Evolutionary conservation across 2,797 vertebrate genomes (phyloP), one percentile per base, ranked within the genome.

Genomic region (Pseudomugil gertrudae): DNA sequence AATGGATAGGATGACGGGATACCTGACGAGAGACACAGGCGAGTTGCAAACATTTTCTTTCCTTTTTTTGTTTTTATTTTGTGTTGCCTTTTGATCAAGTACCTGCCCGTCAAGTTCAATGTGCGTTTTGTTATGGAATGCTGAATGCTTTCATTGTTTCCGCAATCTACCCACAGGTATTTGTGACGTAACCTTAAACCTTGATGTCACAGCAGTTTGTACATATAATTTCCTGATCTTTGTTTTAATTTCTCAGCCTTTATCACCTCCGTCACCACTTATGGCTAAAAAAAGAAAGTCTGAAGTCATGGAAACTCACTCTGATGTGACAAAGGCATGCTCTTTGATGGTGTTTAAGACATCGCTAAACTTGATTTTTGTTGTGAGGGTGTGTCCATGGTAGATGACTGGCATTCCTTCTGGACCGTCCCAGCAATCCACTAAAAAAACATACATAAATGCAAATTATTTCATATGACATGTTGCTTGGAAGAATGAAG

Each of bases 341-440:
- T 99, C 98, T 90, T 98, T 99, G 90, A 99, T 99, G 63, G 98
- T 99, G 53, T 90, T 85, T 67, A 99, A 87, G 63, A 99, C 98
- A 0, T 99, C 98, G 0, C 71, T 94, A 87, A 99, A 99, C 87
- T 98, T 99, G 84, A 99, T 99, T 93, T 99, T 99, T 81, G 98
- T 98, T 60, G 98, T 99, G 60, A 99, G 96, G 23, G 98, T 99
- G 90, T 99, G 98, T 24, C 98, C 98, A 0, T 99, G 98, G 91
- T 99, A 99, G 87, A 99, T 99, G 77, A 99, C 98, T 0, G 98
- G 98, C 96, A 98, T 98, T 69, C 95, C 96, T 21, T 99, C 98
- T 0, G 98, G 98, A 69, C 98, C 98, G 0, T 99, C 98, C 98
- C 98, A 99, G 92, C 98, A 99, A 90, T 99, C 98, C 96, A 99